phyloP scores from a whole-genome alignment of 1,140 invertebrate genomes.

The Brevipalpus yothersi region DNA sequence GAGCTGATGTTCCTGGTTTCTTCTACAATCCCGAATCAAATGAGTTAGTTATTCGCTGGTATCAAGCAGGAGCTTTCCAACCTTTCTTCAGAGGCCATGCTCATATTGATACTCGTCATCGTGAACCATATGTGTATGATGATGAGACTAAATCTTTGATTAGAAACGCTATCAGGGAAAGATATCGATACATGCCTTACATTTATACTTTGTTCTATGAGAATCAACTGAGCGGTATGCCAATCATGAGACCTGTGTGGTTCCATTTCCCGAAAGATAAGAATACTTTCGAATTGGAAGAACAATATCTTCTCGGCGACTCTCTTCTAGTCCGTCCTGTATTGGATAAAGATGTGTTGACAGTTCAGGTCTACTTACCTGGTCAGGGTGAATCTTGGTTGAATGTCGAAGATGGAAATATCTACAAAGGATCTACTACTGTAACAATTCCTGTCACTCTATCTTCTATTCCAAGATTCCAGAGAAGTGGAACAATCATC shows the following conservation, averaged over 20 bases:
- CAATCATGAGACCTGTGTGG: slow-evolving; percentile 75
- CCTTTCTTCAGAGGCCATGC: slow-evolving; percentile 56
- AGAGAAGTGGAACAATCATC: slow-evolving; percentile 76
- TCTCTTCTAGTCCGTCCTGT: slow-evolving; percentile 66
- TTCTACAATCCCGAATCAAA: slow-evolving; percentile 86
- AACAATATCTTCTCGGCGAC: slow-evolving; percentile 55
- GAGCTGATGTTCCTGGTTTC: slow-evolving; percentile 93
- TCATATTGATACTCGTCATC: slow-evolving; percentile 74
- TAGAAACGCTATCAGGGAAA: slow-evolving; percentile 43
- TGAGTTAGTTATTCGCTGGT: slow-evolving; percentile 65
- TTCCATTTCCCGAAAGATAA: slow-evolving; percentile 62
- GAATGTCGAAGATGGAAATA: slow-evolving; percentile 53
- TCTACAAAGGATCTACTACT: slow-evolving; percentile 29
- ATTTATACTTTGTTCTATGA: slow-evolving; percentile 94
- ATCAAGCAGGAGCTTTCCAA: slow-evolving; percentile 59
- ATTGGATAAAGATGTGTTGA: slow-evolving; percentile 42
- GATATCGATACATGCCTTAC: slow-evolving; percentile 69
- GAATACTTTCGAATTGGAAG: slow-evolving; percentile 51
- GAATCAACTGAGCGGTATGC: slow-evolving; percentile 41
- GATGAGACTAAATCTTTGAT: slow-evolving; percentile 46
- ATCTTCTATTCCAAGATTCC: slow-evolving; percentile 63
- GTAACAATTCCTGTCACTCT: slow-evolving; percentile 37
- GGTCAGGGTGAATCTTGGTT: slow-evolving; percentile 43
- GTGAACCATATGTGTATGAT: slow-evolving; percentile 86
- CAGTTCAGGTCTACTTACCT: slow-evolving; percentile 70